Percentiles rank a stretch among this genome's conserved stretches.
These are phyloP conservation scores for Octopus sinensis DNA, from an alignment of 1,140 invertebrate genomes.

Conservation along the genomic window DNA sequence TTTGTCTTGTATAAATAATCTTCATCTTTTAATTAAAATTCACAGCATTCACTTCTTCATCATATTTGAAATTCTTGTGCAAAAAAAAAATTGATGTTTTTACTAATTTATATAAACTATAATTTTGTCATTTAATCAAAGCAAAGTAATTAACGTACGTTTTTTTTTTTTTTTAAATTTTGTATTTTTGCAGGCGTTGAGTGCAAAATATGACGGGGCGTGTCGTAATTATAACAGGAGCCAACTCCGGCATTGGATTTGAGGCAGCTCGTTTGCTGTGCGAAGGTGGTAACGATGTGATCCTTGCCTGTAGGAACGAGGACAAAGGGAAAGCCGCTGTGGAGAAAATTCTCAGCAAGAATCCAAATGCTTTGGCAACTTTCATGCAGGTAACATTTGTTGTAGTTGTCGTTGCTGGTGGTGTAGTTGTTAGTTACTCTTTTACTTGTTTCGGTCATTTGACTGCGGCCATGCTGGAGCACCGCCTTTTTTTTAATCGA, in stretches of 20 bases:
- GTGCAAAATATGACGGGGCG: constrained; percentile 39
- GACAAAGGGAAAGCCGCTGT: constrained; percentile 45
- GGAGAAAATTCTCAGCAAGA: constrained; percentile 65
- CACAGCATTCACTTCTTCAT: too few relatives aligned
- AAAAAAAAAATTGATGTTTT: too few relatives aligned
- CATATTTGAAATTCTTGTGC: too few relatives aligned
- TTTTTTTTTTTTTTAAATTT: constrained; percentile 4
- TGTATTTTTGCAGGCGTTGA: background rate
- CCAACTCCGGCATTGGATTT: constrained; percentile 45
- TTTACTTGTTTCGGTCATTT: too few relatives aligned
- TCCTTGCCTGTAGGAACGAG: constrained; percentile 72
- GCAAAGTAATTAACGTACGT: background rate
- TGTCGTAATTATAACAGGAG: constrained; percentile 48
- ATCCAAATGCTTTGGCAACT: constrained; percentile 44
- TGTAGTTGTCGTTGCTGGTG: background rate
- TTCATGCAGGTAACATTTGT: constrained; percentile 36
- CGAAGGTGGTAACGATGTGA: constrained; percentile 60
- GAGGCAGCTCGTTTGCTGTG: constrained; percentile 39
- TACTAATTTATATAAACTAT: too few relatives aligned
- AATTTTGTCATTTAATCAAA: too few relatives aligned
- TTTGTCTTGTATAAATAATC: too few relatives aligned
- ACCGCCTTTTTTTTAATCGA: too few relatives aligned
- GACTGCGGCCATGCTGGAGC: too few relatives aligned
- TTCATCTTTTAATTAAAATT: too few relatives aligned
- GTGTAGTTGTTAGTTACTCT: too few relatives aligned